Evolutionary conservation across 1,140 invertebrate genomes (phyloP).

Genomic region (Tetranychus cinnabarinus): DNA sequence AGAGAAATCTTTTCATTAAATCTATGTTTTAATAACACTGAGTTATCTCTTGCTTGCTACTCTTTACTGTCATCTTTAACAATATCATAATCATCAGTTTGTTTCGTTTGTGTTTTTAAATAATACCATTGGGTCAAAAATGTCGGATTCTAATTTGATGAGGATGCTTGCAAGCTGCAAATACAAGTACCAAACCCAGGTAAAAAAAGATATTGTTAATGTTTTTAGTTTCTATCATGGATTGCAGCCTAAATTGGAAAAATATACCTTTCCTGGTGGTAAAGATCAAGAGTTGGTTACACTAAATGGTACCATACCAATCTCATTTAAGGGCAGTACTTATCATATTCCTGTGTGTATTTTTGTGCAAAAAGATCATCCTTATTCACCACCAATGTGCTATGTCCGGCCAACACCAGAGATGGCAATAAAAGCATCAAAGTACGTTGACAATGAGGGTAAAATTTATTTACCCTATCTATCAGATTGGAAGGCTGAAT

Average conservation of each 20-base stretch:
- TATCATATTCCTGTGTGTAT: conserved; percentile 95
- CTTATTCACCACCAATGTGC: conserved; percentile 86
- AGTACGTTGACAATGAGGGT: conserved; percentile 80
- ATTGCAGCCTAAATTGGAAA: conserved; percentile 29
- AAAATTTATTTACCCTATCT: conserved; percentile 91
- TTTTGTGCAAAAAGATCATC: conserved; percentile 91
- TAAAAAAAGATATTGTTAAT: conserved; percentile 42
- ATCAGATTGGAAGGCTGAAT: conserved; percentile 70
- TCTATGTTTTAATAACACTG: too few relatives aligned
- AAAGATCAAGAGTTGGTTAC: conserved; percentile 51
- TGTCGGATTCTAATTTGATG: too few relatives aligned
- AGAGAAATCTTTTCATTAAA: too few relatives aligned
- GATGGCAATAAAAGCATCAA: conserved; percentile 86
- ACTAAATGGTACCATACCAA: conserved; percentile 74
- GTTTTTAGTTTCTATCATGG: conserved; percentile 44
- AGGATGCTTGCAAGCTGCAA: conserved; percentile 12
- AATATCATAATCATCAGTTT: too few relatives aligned
- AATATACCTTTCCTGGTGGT: conserved; percentile 31
- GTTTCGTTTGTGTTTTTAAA: too few relatives aligned
- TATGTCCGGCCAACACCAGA: conserved; percentile 83
- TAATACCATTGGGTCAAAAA: too few relatives aligned
- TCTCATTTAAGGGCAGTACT: conserved; percentile 55
- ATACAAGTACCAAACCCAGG: conserved; percentile 50
- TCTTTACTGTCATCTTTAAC: too few relatives aligned
- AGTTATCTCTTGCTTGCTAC: too few relatives aligned